Base-by-base conservation (phyloP, 2,113 vertebrate species). In the Chlorocebus sabaeus region DNA sequence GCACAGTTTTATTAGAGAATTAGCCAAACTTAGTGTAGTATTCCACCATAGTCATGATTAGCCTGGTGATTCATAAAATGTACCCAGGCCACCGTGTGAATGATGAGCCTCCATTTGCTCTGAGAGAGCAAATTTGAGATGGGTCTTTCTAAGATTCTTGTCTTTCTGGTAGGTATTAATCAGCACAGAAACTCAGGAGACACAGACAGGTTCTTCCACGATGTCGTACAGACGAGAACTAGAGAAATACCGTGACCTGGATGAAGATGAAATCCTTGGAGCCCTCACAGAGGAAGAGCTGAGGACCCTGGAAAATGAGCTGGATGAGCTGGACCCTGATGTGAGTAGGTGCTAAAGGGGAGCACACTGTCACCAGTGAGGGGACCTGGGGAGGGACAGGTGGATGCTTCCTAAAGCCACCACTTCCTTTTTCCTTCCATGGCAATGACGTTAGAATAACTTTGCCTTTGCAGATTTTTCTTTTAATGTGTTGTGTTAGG, bases 261-360 rank as follows among this genome's bases (percentile, higher is more conserved):
- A 99, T 87, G 99, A 99, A 98, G 99, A 99, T 80, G 99, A 99
- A 98, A 99, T 99, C 95, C 99, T 99, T 89, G 99, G 99, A 96
- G 99, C 99, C 86, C 99, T 99, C 81, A 99, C 99, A 0, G 99
- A 99, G 84, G 99, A 99, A 16, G 99, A 99, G 97, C 99, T 99
- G 88, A 98, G 98, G 96, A 99, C 99, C 68, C 98, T 99, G 95
- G 99, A 99, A 97, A 99, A 99, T 93, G 99, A 99, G 84, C 98
- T 99, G 96, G 99, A 99, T 96, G 99, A 99, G 98, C 98, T 99
- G 94, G 99, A 99, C 98, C 99, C 99, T 87, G 99, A 99, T 88
- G 99, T 99, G 97, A 99, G 99, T 99, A 6, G 14, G 52, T 78
- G 82, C 86, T 50, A 76, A 95, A 45, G 55, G 81, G 23, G 61